phyloP scores from a whole-genome alignment of 2,888 invertebrate species.

The Drosophila fungiperda region DNA sequence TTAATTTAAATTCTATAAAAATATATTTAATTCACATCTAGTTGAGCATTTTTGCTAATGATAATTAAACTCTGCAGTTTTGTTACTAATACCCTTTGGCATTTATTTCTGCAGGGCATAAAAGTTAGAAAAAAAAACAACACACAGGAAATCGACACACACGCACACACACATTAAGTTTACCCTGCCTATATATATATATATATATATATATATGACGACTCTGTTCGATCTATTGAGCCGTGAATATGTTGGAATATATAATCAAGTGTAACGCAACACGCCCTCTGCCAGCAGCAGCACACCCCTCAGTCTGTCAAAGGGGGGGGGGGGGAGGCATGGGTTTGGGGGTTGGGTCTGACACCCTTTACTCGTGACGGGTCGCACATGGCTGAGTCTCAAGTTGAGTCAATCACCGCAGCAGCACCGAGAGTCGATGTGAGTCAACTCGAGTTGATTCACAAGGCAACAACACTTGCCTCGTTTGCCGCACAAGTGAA shows the following conservation, averaged over 20 bases:
- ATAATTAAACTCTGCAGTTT: not conserved
- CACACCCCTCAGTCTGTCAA: slow-evolving; percentile 8
- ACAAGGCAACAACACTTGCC: slow-evolving; percentile 75
- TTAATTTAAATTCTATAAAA: not conserved
- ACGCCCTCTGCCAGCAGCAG: slow-evolving; percentile 35
- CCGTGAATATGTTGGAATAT: slow-evolving; percentile 81
- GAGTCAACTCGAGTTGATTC: slow-evolving; percentile 15
- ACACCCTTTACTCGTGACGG: slow-evolving; percentile 51
- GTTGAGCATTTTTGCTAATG: not conserved
- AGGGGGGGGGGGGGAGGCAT: slow-evolving; percentile 11
- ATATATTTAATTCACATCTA: not conserved
- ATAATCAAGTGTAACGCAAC: slow-evolving; percentile 77
- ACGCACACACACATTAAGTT: slow-evolving; percentile 9
- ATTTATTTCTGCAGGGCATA: not conserved
- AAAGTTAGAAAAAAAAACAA: not conserved
- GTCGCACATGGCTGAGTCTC: slow-evolving; percentile 58
- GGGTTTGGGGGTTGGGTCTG: slow-evolving; percentile 13
- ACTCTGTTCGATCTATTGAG: slow-evolving; percentile 71
- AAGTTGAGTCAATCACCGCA: slow-evolving; percentile 53
- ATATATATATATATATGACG: slow-evolving; percentile 33
- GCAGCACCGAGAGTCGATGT: not conserved
- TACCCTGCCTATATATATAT: slow-evolving; percentile 14
- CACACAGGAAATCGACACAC: slow-evolving; percentile 54
- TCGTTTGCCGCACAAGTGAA: slow-evolving; percentile 79
- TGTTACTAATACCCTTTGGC: slow-evolving; percentile 7